Evolutionary conservation across 2,797 vertebrate species (phyloP).

Genomic region (Sebastes ruberrimus): DNA sequence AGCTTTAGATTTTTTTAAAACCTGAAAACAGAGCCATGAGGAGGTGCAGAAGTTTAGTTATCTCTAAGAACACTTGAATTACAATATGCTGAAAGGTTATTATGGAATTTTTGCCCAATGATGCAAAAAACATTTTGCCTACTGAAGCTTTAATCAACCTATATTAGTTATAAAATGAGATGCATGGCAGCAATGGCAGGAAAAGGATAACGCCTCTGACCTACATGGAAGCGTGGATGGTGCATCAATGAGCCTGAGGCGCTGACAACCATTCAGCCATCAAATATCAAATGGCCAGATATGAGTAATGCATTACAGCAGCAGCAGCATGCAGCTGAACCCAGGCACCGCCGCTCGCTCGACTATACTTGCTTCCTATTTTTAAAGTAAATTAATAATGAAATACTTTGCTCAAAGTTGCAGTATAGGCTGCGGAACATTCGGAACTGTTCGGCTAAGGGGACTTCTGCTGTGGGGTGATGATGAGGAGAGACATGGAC

Average conservation of each 20-base stretch:
- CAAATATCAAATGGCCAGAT: slow-evolving; percentile 61
- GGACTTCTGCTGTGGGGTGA: background rate
- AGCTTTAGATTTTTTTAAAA: too few relatives aligned
- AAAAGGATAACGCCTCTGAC: slow-evolving; percentile 46
- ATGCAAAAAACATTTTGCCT: too few relatives aligned
- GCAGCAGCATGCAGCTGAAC: slow-evolving; percentile 1
- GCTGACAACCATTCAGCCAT: slow-evolving; percentile 61
- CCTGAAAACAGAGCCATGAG: too few relatives aligned
- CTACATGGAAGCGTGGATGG: slow-evolving; percentile 57
- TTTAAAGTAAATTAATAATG: slow-evolving; percentile 7
- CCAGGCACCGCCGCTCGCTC: background rate
- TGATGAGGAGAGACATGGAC: background rate
- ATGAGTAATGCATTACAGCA: slow-evolving; percentile 46
- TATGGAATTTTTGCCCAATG: too few relatives aligned
- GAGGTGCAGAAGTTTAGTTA: too few relatives aligned
- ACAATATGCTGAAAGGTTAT: too few relatives aligned
- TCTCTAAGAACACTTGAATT: too few relatives aligned
- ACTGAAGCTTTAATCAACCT: too few relatives aligned
- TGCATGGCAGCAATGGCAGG: background rate
- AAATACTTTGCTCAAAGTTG: slow-evolving; percentile 33
- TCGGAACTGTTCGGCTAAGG: background rate
- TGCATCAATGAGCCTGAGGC: slow-evolving; percentile 58
- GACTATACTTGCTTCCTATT: background rate
- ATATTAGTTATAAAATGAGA: background rate
- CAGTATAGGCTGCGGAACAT: background rate